These are phyloP conservation scores for Pterocles gutturalis DNA, from an alignment of 2,113 vertebrate genomes.

Conservation along the genomic window DNA sequence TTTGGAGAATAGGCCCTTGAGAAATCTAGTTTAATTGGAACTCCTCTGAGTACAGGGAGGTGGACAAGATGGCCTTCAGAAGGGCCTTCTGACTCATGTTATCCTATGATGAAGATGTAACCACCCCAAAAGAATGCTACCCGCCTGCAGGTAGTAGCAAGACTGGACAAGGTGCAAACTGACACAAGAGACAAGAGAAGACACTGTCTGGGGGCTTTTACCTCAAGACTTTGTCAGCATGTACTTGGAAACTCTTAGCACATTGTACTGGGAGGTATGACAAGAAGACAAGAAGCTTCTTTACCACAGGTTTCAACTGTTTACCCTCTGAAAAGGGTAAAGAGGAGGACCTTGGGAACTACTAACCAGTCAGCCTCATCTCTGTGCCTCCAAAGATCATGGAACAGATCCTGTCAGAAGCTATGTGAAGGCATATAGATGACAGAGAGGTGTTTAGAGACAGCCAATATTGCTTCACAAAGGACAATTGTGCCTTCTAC, in stretches of 20 bases:
- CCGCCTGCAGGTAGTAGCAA: not conserved
- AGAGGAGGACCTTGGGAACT: not conserved
- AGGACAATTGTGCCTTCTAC: not conserved
- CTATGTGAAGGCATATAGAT: not conserved
- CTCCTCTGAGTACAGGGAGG: not conserved
- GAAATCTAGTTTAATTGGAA: not conserved
- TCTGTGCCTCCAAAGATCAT: not conserved
- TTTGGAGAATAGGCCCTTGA: not conserved
- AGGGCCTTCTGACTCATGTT: not conserved
- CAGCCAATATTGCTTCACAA: not conserved
- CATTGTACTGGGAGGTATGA: not conserved
- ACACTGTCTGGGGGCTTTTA: not conserved
- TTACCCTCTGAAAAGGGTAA: not conserved
- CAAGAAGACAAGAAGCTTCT: not conserved
- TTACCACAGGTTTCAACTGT: not conserved
- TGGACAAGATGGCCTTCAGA: not conserved
- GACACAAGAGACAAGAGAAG: not conserved
- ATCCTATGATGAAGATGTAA: not conserved
- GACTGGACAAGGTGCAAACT: not conserved
- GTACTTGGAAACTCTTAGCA: not conserved
- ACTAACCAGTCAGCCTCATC: not conserved
- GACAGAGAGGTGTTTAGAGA: not conserved
- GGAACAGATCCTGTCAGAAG: not conserved
- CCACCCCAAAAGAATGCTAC: rapidly evolving
- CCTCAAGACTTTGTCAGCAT: not conserved